Percentiles rank a stretch among this genome's conserved stretches.
These are phyloP conservation scores for Distichodus sexfasciatus DNA, from an alignment of 2,797 vertebrate species.

Conservation along the genomic window DNA sequence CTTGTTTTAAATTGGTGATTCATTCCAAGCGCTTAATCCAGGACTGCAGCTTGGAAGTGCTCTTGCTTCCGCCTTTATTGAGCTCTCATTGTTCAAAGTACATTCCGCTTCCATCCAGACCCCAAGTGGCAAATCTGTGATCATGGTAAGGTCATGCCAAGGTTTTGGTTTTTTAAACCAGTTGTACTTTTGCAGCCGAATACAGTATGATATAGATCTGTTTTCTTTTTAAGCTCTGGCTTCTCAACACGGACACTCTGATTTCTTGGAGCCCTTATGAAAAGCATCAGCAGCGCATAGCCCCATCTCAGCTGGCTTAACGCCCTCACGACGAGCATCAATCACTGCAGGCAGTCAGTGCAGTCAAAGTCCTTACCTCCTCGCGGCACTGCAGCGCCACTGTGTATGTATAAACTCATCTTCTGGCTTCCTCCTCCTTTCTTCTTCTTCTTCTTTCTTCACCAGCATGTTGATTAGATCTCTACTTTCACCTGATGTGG, in stretches of 20 bases:
- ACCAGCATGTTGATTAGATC: slow-evolving; percentile 3
- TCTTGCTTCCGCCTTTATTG: slow-evolving; percentile 78
- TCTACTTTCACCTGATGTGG: too few relatives aligned
- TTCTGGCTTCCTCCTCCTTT: too few relatives aligned
- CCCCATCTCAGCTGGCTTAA: slow-evolving; percentile 65
- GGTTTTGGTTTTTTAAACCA: too few relatives aligned
- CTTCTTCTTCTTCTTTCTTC: background rate
- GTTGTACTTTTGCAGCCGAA: background rate
- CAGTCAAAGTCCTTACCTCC: slow-evolving; percentile 85
- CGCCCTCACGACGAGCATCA: slow-evolving; percentile 45
- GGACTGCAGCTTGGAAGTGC: slow-evolving; percentile 73
- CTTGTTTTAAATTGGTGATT: too few relatives aligned
- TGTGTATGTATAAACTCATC: too few relatives aligned
- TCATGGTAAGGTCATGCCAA: slow-evolving; percentile 79
- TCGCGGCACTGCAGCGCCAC: too few relatives aligned
- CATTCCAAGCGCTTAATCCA: too few relatives aligned
- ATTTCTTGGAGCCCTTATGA: slow-evolving; percentile 74
- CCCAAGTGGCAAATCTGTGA: slow-evolving; percentile 77
- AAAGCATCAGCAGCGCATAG: slow-evolving; percentile 46
- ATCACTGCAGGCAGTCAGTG: slow-evolving; percentile 65
- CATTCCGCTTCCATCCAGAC: slow-evolving; percentile 88
- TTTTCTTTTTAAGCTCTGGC: slow-evolving; percentile 79
- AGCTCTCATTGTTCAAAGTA: slow-evolving; percentile 82
- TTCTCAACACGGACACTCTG: slow-evolving; percentile 91
- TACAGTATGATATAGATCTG: background rate